phyloP scores from a whole-genome alignment of 1,140 invertebrate species.

The Aphelenchoides besseyi region DNA sequence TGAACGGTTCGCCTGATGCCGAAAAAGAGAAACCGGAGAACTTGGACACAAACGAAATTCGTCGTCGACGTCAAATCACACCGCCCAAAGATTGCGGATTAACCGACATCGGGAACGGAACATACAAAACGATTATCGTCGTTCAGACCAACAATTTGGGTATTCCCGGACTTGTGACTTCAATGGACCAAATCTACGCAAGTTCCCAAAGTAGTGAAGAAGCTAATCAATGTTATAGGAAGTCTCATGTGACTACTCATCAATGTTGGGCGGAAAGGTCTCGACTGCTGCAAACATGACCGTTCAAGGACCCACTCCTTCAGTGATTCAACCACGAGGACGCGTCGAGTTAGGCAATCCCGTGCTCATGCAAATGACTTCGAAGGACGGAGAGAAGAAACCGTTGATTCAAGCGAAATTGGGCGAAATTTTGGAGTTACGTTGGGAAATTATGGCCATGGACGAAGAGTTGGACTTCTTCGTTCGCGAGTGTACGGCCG shows the following conservation, averaged over 20 bases:
- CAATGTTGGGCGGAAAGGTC: conserved; percentile 59
- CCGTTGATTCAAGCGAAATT: conserved; percentile 56
- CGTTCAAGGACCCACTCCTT: conserved; percentile 59
- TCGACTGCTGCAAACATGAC: conserved; percentile 59
- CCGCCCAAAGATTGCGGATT: conserved; percentile 52
- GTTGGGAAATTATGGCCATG: conserved; percentile 63
- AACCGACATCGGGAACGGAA: conserved; percentile 58
- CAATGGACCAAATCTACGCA: conserved; percentile 63
- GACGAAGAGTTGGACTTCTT: conserved; percentile 63
- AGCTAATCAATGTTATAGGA: not conserved
- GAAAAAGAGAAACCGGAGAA: conserved; percentile 12
- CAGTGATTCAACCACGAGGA: conserved; percentile 61
- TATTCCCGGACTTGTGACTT: conserved; percentile 61
- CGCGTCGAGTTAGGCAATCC: conserved; percentile 62
- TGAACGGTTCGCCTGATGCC: conserved; percentile 32
- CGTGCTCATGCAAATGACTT: conserved; percentile 59
- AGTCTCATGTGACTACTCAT: conserved; percentile 49
- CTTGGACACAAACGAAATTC: conserved; percentile 45
- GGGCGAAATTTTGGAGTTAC: conserved; percentile 60
- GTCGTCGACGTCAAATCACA: conserved; percentile 46
- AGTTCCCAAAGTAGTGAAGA: conserved; percentile 13
- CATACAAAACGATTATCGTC: conserved; percentile 61
- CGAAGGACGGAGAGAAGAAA: conserved; percentile 26
- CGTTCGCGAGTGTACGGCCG: conserved; percentile 57
- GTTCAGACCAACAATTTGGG: conserved; percentile 62